phyloP scores from a whole-genome alignment of 2,888 invertebrate species.

The Tenodera sinensis region DNA sequence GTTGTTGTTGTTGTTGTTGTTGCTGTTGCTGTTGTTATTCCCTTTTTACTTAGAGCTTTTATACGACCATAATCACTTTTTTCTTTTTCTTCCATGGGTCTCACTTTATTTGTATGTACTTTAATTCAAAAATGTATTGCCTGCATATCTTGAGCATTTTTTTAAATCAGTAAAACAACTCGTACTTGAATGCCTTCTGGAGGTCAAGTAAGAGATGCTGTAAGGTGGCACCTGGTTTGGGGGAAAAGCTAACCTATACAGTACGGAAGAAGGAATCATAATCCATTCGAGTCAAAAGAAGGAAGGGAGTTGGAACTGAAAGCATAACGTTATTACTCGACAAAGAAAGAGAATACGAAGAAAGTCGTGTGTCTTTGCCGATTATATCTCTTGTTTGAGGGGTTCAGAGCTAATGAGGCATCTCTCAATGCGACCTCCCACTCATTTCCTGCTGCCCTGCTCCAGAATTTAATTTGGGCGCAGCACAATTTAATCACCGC shows the following conservation, averaged over 20 bases:
- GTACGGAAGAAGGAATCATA: background rate
- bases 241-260: background rate
- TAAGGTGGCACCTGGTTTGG: background rate
- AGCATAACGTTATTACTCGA: background rate
- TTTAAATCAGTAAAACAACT: too few species aligned
- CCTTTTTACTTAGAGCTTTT: too few species aligned
- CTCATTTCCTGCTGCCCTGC: background rate
- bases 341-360: background rate
- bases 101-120: too few species aligned
- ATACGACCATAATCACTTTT: too few species aligned
- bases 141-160: too few species aligned
- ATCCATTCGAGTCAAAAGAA: background rate
- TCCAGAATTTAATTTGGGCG: conserved; percentile 6
- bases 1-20: too few species aligned
- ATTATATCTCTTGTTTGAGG: conserved; percentile 14
- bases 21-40: too few species aligned
- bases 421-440: conserved; percentile 16
- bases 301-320: background rate
- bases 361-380: background rate
- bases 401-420: conserved; percentile 5
- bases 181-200: too few species aligned
- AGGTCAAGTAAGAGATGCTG: background rate
- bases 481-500: conserved; percentile 8
- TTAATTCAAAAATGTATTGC: too few species aligned
- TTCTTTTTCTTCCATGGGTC: too few species aligned